phyloP scores from a whole-genome alignment of 2,113 vertebrate species.

The Apaloderma vittatum region DNA sequence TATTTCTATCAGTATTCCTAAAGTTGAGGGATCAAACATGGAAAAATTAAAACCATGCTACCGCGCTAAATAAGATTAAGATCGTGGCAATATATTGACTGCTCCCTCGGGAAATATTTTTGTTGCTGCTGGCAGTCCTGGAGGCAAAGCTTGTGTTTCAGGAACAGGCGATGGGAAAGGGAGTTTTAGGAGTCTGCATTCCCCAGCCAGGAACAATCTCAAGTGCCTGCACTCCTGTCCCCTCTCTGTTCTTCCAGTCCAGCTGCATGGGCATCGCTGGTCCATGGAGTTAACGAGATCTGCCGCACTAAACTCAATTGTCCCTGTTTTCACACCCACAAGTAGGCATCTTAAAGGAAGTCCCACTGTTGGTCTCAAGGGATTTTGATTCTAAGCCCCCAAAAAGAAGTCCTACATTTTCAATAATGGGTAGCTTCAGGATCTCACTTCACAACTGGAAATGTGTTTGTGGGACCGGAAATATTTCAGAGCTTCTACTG shows the following conservation, averaged over 20 bases:
- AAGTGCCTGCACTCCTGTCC: rapidly evolving
- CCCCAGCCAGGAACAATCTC: background rate
- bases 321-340: background rate
- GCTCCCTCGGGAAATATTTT: constrained; percentile 33
- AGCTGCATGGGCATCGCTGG: background rate
- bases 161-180: background rate
- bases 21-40: constrained; percentile 43
- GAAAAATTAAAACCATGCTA: constrained; percentile 69
- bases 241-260: background rate
- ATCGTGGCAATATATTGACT: constrained; percentile 31
- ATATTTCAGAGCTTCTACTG: background rate
- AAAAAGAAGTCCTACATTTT: background rate
- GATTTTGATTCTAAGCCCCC: background rate
- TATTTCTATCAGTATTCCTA: constrained; percentile 39
- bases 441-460: background rate
- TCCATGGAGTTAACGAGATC: background rate
- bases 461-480: background rate
- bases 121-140: background rate
- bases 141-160: constrained; percentile 1
- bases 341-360: background rate
- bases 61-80: constrained; percentile 52
- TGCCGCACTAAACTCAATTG: constrained; percentile 7
- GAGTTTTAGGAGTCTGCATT: background rate
- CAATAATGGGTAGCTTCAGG: background rate
- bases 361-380: background rate